phyloP scores from a whole-genome alignment of 2,888 invertebrate genomes.

The Tipula vernalis region DNA sequence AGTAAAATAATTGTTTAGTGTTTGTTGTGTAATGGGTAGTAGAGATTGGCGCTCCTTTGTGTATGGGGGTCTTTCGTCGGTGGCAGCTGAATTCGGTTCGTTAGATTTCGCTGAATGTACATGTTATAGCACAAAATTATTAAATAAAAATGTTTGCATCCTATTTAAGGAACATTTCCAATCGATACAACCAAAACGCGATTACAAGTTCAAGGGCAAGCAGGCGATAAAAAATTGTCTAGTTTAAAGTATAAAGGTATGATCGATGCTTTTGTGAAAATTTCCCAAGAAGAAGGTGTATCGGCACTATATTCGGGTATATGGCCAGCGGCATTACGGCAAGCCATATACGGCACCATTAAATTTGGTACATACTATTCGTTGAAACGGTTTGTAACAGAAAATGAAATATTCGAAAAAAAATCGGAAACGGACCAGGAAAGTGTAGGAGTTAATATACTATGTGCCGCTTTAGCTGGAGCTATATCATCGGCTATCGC shows the following conservation, averaged over 20 bases:
- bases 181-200: slow-evolving; percentile 91
- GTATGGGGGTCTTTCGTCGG: slow-evolving; percentile 88
- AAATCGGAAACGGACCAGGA: slow-evolving; percentile 38
- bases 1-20: neutral
- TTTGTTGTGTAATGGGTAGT: slow-evolving; percentile 51
- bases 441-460: slow-evolving; percentile 53
- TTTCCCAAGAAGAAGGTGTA: slow-evolving; percentile 75
- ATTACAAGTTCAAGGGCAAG: slow-evolving; percentile 88
- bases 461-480: slow-evolving; percentile 57
- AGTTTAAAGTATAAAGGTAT: slow-evolving; percentile 76
- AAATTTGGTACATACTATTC: slow-evolving; percentile 94
- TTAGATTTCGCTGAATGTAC: slow-evolving; percentile 16
- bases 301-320: slow-evolving; percentile 79
- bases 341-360: slow-evolving; percentile 91
- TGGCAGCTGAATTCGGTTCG: slow-evolving; percentile 86
- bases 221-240: slow-evolving; percentile 59
- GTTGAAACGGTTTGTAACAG: slow-evolving; percentile 56
- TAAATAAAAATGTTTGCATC: neutral
- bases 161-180: slow-evolving; percentile 74
- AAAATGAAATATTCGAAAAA: slow-evolving; percentile 36
- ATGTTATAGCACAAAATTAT: neutral
- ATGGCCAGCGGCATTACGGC: slow-evolving; percentile 82
- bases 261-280: slow-evolving; percentile 81
- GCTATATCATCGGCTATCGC: slow-evolving; percentile 91
- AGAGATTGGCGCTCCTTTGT: slow-evolving; percentile 87